Base-by-base conservation (phyloP, 2,888 invertebrate species). In the Mythimna pallens region DNA sequence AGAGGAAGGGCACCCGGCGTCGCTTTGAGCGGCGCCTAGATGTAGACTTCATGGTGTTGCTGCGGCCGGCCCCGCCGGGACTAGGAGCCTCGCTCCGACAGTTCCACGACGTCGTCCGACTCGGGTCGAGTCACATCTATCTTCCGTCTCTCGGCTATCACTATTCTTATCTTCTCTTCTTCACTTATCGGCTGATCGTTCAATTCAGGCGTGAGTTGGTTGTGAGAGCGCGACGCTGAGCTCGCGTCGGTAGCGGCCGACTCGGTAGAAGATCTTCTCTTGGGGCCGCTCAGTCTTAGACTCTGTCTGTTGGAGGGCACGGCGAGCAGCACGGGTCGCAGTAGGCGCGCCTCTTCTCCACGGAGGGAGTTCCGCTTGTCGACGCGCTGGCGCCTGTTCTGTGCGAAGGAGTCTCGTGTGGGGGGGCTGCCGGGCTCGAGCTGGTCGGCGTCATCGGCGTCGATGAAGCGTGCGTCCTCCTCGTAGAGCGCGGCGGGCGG, bases 121-220 rank as follows among this genome's bases (percentile, higher is more conserved):
- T 94, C 95, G 8, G 93, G 92, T 76, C 91, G 90, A n/a, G 89
- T 73, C 47, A 96, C 93, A 76, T 97, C 97, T 65, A 97, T 94
- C 89, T 97, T 97, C 80, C 97, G 92, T 81, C 97, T 94, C 90
- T 97, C 97, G 14, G 97, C 97, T 85, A 97, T 97, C 70, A 97
- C 97, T 89, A 97, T 96, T 88, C 97, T 96, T 81, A 97, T 97
- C 82, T 96, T 97, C 82, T 97, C 95, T 82, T 94, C 94, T 79
- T 95, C 96, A 58, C 91, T 96, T 70, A 95, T 93, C 12, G 91
- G 90, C 58, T 91, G 89, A 54, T 93, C 91, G 5, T 72, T 72
- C 17, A 78, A 65, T 67, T 94, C 95, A 8, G 91, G 89, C 43
- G 92, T 89, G 57, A 81, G 64, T 55, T 76, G 82, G 50, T 77